Evolutionary conservation across 2,113 vertebrate species (phyloP).

Genomic region (Sus scrofa): DNA sequence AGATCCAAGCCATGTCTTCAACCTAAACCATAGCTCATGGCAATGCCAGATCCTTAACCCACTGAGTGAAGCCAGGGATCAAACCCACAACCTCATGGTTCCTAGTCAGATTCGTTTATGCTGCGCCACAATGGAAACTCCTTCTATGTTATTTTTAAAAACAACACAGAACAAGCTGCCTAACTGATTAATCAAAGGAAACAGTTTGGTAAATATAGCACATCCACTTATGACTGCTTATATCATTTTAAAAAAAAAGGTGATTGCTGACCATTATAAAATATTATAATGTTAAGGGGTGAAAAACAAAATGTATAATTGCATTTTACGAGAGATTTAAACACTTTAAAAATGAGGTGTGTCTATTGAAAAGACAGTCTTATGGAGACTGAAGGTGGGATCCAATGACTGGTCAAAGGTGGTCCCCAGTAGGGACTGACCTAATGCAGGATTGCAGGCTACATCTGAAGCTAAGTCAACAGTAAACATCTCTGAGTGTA

Average conservation of each 20-base stretch:
- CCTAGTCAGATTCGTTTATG: no score
- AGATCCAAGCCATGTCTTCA: no score
- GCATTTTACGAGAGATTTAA: not conserved
- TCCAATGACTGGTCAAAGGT: not conserved
- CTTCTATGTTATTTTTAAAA: conserved; percentile 36
- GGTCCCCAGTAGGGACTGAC: no score
- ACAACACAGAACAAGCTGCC: not conserved
- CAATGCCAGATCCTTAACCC: no score
- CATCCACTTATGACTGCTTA: no score
- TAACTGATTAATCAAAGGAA: not conserved
- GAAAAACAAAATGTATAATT: not conserved
- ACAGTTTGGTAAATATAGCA: not conserved
- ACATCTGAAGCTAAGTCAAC: not conserved
- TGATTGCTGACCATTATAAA: conserved; percentile 12
- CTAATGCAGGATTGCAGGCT: not conserved
- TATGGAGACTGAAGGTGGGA: not conserved
- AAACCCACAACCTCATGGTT: no score
- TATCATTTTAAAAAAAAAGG: conserved; percentile 7
- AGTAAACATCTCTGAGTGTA: not conserved
- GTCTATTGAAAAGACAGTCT: not conserved
- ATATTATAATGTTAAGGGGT: not conserved
- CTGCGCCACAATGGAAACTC: no score
- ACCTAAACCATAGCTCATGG: no score
- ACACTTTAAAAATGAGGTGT: not conserved
- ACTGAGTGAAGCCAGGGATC: no score